phyloP scores from a whole-genome alignment of 2,113 vertebrate genomes.

The Capreolus pygargus region DNA sequence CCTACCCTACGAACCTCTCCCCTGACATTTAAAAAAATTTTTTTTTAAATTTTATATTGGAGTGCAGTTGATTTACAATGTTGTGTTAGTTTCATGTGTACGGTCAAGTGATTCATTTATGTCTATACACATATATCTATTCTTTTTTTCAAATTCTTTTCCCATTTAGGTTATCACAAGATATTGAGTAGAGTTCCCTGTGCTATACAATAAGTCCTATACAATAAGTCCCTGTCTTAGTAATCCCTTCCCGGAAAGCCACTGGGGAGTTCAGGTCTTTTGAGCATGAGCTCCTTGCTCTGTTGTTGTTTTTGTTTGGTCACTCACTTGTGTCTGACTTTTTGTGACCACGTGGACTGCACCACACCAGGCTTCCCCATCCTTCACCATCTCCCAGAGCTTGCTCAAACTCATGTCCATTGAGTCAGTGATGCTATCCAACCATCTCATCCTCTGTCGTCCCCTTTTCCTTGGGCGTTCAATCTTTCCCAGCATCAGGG shows the following conservation, averaged over 20 bases:
- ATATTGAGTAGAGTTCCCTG: neutral
- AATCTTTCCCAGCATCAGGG: neutral
- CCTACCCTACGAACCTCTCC: neutral
- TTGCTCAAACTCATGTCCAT: neutral
- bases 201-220: neutral
- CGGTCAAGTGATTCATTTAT: neutral
- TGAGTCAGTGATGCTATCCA: neutral
- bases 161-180: neutral
- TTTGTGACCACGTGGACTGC: rapidly evolving
- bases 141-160: neutral
- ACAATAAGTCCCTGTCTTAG: neutral
- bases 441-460: neutral
- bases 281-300: neutral
- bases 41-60: neutral
- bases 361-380: neutral
- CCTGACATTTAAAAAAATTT: neutral
- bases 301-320: neutral
- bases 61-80: neutral
- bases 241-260: neutral
- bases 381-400: neutral
- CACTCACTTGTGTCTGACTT: neutral
- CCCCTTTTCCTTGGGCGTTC: neutral
- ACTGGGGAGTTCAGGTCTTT: neutral
- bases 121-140: neutral
- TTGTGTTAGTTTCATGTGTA: neutral